Conservation (phyloP, 2,888 invertebrate genomes). For the Eupithecia pulchellata region DNA sequence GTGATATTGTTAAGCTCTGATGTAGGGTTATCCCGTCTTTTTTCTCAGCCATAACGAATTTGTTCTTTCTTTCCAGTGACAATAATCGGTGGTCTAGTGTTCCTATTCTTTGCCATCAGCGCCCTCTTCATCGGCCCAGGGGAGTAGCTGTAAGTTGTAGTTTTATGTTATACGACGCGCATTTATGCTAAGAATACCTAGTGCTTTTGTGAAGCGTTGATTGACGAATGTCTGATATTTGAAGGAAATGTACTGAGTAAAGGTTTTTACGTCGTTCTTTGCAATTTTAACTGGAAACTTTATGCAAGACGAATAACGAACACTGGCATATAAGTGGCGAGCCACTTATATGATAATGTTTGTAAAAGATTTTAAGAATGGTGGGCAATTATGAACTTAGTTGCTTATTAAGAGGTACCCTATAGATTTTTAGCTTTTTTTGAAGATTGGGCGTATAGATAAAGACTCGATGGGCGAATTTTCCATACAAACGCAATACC, state of each 20-base stretch:
- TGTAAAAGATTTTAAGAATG: not conserved
- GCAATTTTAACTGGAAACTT: not conserved
- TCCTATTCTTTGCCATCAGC: constrained; percentile 96
- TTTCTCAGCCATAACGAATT: not conserved
- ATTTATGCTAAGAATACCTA: constrained; percentile 45
- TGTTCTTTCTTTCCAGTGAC: constrained; percentile 90
- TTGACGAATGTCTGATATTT: not conserved
- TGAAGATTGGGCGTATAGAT: too few relatives aligned
- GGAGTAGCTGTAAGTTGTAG: constrained; percentile 60
- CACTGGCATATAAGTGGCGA: too few relatives aligned
- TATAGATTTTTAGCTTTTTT: not conserved
- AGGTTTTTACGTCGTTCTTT: not conserved
- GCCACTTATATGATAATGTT: not conserved
- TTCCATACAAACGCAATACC: too few relatives aligned
- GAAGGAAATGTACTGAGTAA: constrained; percentile 1
- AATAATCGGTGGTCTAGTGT: constrained; percentile 97
- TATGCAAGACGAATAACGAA: too few relatives aligned
- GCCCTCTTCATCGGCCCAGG: constrained; percentile 94
- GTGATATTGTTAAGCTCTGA: too few relatives aligned
- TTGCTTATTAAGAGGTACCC: too few relatives aligned
- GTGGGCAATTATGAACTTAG: not conserved
- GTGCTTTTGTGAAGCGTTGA: constrained; percentile 13
- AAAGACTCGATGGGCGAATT: too few relatives aligned
- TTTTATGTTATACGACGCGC: constrained; percentile 14
- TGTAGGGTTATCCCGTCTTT: not conserved